These are phyloP conservation scores for Bolinopsis microptera DNA, from an alignment of 37 sponge, comb jelly and placozoan species.

Conservation along the genomic window DNA sequence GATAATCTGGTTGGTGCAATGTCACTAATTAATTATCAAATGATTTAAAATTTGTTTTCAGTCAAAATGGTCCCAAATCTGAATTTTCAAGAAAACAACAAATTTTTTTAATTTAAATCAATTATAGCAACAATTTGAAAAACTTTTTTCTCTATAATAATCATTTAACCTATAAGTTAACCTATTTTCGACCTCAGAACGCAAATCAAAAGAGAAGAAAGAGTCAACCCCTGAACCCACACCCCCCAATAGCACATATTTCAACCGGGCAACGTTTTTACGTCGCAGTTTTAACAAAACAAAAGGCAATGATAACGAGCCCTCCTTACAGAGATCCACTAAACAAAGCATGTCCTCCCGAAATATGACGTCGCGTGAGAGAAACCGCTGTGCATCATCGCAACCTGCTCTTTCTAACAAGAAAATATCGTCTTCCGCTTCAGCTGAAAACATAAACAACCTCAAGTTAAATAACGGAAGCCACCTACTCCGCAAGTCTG, in stretches of 20 bases:
- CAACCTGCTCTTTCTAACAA: background rate
- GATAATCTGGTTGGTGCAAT: too few species aligned
- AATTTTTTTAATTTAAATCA: too few species aligned
- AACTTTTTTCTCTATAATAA: too few species aligned
- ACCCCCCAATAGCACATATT: constrained; percentile 42
- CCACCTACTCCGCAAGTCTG: constrained; percentile 18
- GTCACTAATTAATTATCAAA: too few species aligned
- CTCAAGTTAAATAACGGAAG: background rate
- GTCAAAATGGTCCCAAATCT: too few species aligned
- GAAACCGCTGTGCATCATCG: background rate
- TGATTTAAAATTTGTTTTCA: too few species aligned
- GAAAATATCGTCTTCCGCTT: background rate
- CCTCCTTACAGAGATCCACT: background rate
- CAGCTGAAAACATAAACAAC: constrained; percentile 9
- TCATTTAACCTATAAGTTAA: too few species aligned
- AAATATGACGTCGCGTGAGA: background rate
- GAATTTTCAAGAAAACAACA: too few species aligned
- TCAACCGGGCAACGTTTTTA: constrained; percentile 34
- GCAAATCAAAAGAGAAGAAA: constrained; percentile 28
- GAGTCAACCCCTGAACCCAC: background rate
- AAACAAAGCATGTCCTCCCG: background rate
- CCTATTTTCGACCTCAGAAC: background rate
- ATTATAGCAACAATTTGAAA: too few species aligned
- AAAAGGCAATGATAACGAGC: background rate
- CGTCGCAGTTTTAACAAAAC: constrained; percentile 52